Conservation (phyloP, 2,113 vertebrate species). For the Halcyon malimbica region DNA sequence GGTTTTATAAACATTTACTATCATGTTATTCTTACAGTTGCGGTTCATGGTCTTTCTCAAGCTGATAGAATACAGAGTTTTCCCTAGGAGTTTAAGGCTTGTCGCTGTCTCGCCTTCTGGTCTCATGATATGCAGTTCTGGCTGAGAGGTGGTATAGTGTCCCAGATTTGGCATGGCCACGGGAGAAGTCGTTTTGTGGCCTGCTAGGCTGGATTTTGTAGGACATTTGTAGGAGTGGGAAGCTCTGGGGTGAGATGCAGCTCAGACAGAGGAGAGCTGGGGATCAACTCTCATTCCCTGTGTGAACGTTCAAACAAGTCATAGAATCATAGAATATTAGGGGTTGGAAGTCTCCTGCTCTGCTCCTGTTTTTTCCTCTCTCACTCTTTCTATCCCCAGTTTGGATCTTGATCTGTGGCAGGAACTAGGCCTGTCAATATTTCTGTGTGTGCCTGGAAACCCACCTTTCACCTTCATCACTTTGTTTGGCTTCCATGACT, state of each 20-base stretch:
- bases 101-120: background rate
- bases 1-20: background rate
- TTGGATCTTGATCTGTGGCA: background rate
- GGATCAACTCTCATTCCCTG: background rate
- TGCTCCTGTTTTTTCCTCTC: background rate
- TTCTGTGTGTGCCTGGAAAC: background rate
- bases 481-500: background rate
- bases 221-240: background rate
- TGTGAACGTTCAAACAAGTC: background rate
- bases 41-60: background rate
- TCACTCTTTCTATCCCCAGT: background rate
- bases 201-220: background rate
- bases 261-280: background rate
- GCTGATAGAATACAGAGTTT: background rate
- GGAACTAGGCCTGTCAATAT: fast-evolving
- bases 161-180: background rate
- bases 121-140: background rate
- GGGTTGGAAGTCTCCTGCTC: background rate
- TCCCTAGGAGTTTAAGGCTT: background rate
- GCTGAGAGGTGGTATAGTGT: background rate
- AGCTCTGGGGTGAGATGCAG: background rate
- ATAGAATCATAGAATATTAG: no score
- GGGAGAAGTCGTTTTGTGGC: background rate
- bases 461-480: background rate
- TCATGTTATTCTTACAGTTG: background rate